Evolutionary conservation across 53 echinoderm and acorn worm genomes (phyloP), one percentile per base, ranked within the genome.

Genomic region (Pentamera pediparva): DNA sequence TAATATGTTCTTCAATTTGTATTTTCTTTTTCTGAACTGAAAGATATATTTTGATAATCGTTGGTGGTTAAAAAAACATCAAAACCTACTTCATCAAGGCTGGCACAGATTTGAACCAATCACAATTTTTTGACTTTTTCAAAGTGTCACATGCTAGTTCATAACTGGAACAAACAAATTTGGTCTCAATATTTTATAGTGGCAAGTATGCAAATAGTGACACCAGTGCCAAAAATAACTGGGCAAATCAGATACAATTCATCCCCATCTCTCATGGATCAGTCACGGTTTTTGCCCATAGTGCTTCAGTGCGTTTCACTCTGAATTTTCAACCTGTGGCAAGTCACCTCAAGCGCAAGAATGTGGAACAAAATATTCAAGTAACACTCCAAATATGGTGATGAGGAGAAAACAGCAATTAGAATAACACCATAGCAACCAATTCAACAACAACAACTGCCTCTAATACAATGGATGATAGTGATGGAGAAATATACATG

Each of bases 381-480:
- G 36, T 27, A 67, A 67, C 67, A 67, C 67, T 67, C 67, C 67
- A 67, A 67, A 26, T 67, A 67, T 43, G 25, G 67, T 67, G 41
- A 67, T 67, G 8, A 30, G n/a, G n/a, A n/a, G n/a, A 61, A 27
- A 67, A 67, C 67, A 41, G 67, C 67, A 67, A 67, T n/a, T n/a
- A n/a, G n/a, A 41, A 39, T 4, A 34, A 35, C 15, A 62, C 22
- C 22, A 8, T 22, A 62, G 37, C 34, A 62, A 62, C 34, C 34
- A 62, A 30, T 6, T 22, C 18, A 62, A 35, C 21, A 41, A 54
- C 54, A 54, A 18, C 43, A 54, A 67, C 45, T 43, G 41, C 67
- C 67, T 67, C 43, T 20, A 67, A 67, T 45, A 67, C 31, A 40
- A 29, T 8, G 28, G 19, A 50, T 20, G 24, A 45, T 26, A 67